Evolutionary conservation across 2,797 vertebrate species (phyloP).

Genomic region (Mormyrops attenuatus): DNA sequence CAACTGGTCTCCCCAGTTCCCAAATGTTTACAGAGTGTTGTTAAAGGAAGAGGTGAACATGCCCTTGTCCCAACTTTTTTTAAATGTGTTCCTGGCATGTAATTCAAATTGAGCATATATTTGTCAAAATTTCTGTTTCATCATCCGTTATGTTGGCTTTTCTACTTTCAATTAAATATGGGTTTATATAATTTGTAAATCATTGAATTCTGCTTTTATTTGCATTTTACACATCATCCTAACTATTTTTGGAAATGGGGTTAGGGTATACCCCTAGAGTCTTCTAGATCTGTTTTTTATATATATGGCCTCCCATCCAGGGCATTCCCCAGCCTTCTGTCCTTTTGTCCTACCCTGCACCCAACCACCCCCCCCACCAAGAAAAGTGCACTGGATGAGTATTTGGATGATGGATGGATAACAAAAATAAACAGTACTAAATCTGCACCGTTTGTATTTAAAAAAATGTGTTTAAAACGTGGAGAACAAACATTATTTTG

Average conservation of each 20-base stretch:
- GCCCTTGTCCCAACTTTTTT: neutral
- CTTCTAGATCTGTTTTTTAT: neutral
- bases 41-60: neutral
- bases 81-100: neutral
- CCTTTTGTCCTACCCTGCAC: neutral
- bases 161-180: neutral
- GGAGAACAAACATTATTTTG: neutral
- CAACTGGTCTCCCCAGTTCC: too few species aligned
- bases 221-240: neutral
- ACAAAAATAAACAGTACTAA: neutral
- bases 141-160: neutral
- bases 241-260: neutral
- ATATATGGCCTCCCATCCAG: neutral
- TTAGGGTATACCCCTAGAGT: neutral
- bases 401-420: neutral
- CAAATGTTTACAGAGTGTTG: too few species aligned
- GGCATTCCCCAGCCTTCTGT: neutral
- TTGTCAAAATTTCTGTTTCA: neutral
- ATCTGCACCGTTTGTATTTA: neutral
- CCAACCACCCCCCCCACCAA: neutral
- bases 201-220: neutral
- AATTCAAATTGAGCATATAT: neutral
- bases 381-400: neutral
- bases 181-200: neutral
- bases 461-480: neutral